Conservation (phyloP, 2,113 vertebrate species). For the Mesembrinibis cayennensis region DNA sequence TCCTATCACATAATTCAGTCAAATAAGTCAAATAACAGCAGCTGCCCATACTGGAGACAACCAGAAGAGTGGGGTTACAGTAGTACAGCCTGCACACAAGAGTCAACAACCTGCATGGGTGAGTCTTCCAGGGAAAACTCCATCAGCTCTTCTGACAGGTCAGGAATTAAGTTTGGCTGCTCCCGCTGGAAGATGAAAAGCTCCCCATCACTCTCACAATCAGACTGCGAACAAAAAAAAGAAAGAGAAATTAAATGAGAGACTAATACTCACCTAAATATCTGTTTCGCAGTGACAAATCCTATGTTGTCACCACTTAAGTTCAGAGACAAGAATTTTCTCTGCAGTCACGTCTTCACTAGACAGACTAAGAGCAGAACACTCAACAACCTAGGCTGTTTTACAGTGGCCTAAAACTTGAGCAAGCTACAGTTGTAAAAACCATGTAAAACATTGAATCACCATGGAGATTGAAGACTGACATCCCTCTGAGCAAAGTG, state of each 20-base stretch:
- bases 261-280: not conserved
- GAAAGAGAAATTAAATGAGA: not conserved
- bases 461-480: not conserved
- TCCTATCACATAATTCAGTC: not conserved
- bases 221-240: constrained; percentile 68
- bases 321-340: not conserved
- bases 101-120: constrained; percentile 51
- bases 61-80: not conserved
- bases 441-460: accelerated
- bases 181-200: constrained; percentile 77
- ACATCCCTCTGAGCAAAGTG: not conserved
- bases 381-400: not conserved
- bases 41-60: not conserved
- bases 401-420: not conserved
- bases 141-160: constrained; percentile 64
- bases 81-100: not conserved
- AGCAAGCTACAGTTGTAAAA: not conserved
- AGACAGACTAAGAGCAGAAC: not conserved
- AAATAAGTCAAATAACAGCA: not conserved
- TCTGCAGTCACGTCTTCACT: not conserved
- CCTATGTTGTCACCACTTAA: not conserved
- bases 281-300: not conserved
- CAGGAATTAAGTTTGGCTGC: constrained; percentile 64
- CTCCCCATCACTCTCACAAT: constrained; percentile 71
- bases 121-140: constrained; percentile 52